phyloP scores from a whole-genome alignment of 2,888 invertebrate genomes.

The Cyaniris semiargus region DNA sequence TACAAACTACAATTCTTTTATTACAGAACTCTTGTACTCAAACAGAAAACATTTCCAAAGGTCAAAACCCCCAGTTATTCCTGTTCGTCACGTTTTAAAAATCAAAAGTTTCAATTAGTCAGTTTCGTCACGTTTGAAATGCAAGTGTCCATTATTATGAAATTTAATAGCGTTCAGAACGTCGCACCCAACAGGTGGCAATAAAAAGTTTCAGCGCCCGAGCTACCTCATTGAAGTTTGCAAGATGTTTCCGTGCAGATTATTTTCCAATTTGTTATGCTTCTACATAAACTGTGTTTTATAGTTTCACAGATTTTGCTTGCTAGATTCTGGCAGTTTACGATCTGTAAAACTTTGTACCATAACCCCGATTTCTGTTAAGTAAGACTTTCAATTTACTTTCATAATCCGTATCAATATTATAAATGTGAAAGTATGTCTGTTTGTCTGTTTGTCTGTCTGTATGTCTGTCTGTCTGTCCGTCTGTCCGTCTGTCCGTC shows the following conservation, averaged over 20 bases:
- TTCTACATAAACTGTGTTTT: neutral
- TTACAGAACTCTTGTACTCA: neutral
- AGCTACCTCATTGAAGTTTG: constrained; percentile 17
- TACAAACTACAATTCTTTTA: too few species aligned
- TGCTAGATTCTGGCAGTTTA: neutral
- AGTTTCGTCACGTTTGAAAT: constrained; percentile 19
- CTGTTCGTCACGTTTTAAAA: neutral
- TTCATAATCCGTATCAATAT: too few species aligned
- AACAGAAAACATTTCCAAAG: neutral
- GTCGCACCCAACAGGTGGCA: constrained; percentile 23
- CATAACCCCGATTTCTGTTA: neutral
- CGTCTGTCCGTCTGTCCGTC: too few species aligned
- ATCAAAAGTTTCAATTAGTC: constrained; percentile 6
- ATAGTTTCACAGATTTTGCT: neutral
- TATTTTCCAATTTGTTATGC: constrained; percentile 24
- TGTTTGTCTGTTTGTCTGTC: too few species aligned
- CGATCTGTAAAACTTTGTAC: neutral
- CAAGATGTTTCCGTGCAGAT: constrained; percentile 16
- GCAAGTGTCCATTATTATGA: constrained; percentile 6
- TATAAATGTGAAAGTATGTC: too few species aligned
- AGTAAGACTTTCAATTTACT: too few species aligned
- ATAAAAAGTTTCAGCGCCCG: constrained; percentile 16
- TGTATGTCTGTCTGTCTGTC: too few species aligned
- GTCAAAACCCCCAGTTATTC: neutral
- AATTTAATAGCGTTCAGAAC: neutral